Base-by-base conservation (phyloP, 1,140 invertebrate genomes). In the Alviniconcha marisindica region DNA sequence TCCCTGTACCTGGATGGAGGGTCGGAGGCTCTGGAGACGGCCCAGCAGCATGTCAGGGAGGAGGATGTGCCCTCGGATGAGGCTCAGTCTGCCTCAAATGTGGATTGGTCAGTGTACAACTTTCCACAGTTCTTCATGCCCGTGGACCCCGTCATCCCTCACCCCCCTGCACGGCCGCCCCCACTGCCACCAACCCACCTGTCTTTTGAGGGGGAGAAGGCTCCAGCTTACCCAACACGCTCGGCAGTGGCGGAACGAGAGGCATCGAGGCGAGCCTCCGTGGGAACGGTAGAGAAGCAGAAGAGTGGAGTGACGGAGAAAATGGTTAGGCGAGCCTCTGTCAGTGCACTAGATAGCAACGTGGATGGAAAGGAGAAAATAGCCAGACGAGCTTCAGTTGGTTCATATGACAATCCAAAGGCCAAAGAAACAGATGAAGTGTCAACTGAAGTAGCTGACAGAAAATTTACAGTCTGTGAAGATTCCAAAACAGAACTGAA, bases 61-160 rank as follows among this genome's bases (percentile, higher is more conserved):
- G 77, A 86, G 14, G 86, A 82, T n/a, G 74, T 84, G 12, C 83
- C 84, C 24, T 60, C 84, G 18, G 28, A 63, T 18, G 81, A 82
- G 31, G 74, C 82, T 5, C 24, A n/a, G 1, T 12, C 10, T 36
- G 44, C 28, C 36, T 44, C 48, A 73, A 60, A 86, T 14, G 31
- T 87, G 36, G 74, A 85, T 21, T 88, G 88, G 88, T 84, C 89
- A 42, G 33, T 82, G 3, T 91, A 87, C 71, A 91, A 91, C 82
- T 91, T 91, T 69, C 89, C 90, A 12, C 83, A 76, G 14, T 85
- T 69, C 51, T 86, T 86, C 56, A 40, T 80, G n/a, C 56, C 60
- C 0, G 77, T 79, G 33, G 77, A 79, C 28, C 77, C 77, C 38
- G 77, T 79, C 33, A 54, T 79, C 4, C 77, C 78, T 44, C 36